Base-by-base conservation (phyloP, 2,888 invertebrate species). In the Nomada flava region DNA sequence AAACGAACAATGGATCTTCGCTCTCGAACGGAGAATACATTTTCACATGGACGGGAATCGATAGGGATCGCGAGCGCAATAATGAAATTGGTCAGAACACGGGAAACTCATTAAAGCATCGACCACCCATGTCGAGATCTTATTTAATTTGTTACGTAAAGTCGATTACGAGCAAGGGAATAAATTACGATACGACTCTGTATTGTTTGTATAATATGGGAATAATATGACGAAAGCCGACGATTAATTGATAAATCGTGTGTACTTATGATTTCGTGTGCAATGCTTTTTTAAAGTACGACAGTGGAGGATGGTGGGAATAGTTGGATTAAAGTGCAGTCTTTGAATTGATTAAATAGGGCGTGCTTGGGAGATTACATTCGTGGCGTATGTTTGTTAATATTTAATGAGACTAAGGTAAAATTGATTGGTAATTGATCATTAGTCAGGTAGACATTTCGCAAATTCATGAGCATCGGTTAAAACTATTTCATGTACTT, bases 21-120 rank as follows among this genome's bases (percentile, higher is more conserved):
- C 75, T 79, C 75, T 82, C 82, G 59, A 79, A 75, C 71, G 15
- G 62, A n/a, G 63, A 82, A 68, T 73, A 68, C 68, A 73, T 44
- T 52, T 50, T 53, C 67, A 59, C 74, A 53, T 52, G 60, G 23
- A 42, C n/a, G 36, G 42, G 9, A 63, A 10, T 75, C 60, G 57
- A 76, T 76, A 60, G 76, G 55, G 53, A 70, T 53, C 57, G 67
- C 23, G 57, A 70, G 50, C 52, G 70, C 70, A 57, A 63, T 62
- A 76, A 76, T 63, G 70, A 55, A 70, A 76, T 55, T 47, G 62
- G 18, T 69, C 47, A 59, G 20, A 42, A 52, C 18, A 9, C 15
- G 29, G 4, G 42, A 23, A 29, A 75, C 68, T 75, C 53, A 59
- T 65, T 74, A 59, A 23, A 29, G 50, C n/a, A 26, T 15, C 23